Conservation (phyloP, 1,140 invertebrate species). For the Magallana ariakensis region DNA sequence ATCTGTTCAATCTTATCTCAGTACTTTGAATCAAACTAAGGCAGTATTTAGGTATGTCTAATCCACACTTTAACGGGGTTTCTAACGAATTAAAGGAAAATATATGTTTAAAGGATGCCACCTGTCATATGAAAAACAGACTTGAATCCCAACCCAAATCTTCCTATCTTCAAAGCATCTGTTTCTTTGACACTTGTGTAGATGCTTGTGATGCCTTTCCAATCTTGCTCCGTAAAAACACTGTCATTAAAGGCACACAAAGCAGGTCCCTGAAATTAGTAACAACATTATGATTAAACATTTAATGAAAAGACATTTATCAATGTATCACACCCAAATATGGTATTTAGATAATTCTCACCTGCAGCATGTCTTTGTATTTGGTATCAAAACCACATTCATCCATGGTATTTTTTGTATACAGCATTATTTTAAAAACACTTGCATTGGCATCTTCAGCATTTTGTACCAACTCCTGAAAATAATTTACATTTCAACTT, state of each 20-base stretch:
- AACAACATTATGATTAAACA: too few relatives aligned
- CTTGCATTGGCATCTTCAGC: slow-evolving; percentile 44
- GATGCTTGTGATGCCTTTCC: slow-evolving; percentile 69
- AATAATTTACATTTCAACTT: too few relatives aligned
- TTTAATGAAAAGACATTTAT: not conserved
- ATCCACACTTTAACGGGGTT: too few relatives aligned
- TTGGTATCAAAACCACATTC: not conserved
- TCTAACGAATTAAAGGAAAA: too few relatives aligned
- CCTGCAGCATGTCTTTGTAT: not conserved
- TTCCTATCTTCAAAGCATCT: slow-evolving; percentile 73
- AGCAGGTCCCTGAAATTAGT: slow-evolving; percentile 66
- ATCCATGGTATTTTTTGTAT: not conserved
- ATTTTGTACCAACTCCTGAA: slow-evolving; percentile 44
- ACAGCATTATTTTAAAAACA: slow-evolving; percentile 20
- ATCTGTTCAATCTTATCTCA: too few relatives aligned
- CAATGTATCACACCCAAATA: too few relatives aligned
- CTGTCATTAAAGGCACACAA: slow-evolving; percentile 73
- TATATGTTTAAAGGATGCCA: slow-evolving; percentile 37
- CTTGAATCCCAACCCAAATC: slow-evolving; percentile 77
- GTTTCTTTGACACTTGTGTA: slow-evolving; percentile 72
- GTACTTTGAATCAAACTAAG: too few relatives aligned
- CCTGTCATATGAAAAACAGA: slow-evolving; percentile 78
- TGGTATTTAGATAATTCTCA: too few relatives aligned
- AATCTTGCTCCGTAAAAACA: slow-evolving; percentile 73
- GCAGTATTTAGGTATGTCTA: too few relatives aligned